phyloP scores from a whole-genome alignment of 2,797 vertebrate genomes.

The Xenopus petersii region DNA sequence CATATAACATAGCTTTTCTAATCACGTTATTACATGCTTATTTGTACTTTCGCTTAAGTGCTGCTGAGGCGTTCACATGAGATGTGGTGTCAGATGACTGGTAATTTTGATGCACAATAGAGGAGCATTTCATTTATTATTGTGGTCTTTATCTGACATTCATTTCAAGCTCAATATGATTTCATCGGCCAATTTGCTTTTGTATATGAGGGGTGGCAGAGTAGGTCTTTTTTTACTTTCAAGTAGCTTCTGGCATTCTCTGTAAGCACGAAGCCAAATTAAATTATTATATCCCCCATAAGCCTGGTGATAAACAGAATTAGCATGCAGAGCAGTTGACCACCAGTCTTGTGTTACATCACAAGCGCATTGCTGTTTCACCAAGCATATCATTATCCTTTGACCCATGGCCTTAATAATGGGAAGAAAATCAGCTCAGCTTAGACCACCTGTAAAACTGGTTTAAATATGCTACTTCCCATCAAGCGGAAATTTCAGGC shows the following conservation, averaged over 20 bases:
- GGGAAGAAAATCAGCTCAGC: slow-evolving; percentile 2
- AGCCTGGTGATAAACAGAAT: slow-evolving; percentile 15
- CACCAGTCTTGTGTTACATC: slow-evolving; percentile 2
- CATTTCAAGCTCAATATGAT: no score
- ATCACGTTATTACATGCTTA: no score
- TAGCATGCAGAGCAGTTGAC: slow-evolving; percentile 7
- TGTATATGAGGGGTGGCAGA: background rate
- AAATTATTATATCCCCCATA: slow-evolving; percentile 21
- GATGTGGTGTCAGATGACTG: no score
- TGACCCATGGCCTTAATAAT: slow-evolving; percentile 16
- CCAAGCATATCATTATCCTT: slow-evolving; percentile 25
- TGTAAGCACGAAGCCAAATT: slow-evolving; percentile 13
- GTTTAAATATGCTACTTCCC: background rate
- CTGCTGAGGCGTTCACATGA: no score
- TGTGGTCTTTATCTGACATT: no score
- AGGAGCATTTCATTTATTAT: no score
- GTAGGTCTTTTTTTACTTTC: background rate
- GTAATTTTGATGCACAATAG: no score
- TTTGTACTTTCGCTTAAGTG: no score
- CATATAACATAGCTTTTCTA: no score
- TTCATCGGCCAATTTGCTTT: no score
- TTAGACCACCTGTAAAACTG: slow-evolving; percentile 12
- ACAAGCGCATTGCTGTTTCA: slow-evolving; percentile 5
- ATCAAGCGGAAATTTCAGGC: background rate
- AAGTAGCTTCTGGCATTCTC: slow-evolving; percentile 11